Base-by-base conservation (phyloP, 2,797 vertebrate species). In the Margarornis squamiger region DNA sequence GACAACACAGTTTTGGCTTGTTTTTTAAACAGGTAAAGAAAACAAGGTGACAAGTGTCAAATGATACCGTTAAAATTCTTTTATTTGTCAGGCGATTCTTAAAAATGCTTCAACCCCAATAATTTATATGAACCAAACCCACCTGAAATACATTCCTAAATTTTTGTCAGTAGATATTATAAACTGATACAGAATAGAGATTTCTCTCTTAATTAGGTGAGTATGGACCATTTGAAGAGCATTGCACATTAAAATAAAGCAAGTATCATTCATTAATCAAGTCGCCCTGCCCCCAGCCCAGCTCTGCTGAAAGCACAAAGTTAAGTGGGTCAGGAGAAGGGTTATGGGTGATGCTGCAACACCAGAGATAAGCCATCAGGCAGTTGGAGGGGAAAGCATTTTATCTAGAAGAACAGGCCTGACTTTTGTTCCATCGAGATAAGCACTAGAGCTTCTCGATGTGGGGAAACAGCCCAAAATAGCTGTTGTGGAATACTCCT, bases 341-440 rank as follows among this genome's bases (percentile, higher is more conserved):
- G 96, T 97, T 98, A 96, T 12, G 77, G 93, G 97, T 95, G 97
- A 97, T 97, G 95, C 97, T 97, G 98, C 92, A 88, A 97, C 96
- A 97, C 90, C 95, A 96, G 94, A 98, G 98, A 98, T 98, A 98
- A 98, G 97, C 90, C 97, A 96, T 90, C 93, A 97, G 97, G 97
- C 98, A 94, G 97, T 98, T 98, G 97, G 97, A 97, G 96, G 96
- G 96, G 97, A 98, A 97, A 97, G 94, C 95, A 97, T 96, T 97
- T 98, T 98, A 98, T 98, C 98, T 97, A 94, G 92, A 97, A 97
- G 95, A 97, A 97, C 98, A 98, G 97, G 97, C 97, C 97, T 96
- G 97, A 96, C 96, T 95, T 97, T 97, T 36, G 95, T 97, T 98
- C 97, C 95, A 98, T 96, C 93, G 88, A 97, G 98, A 98, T 98